Percentiles rank a stretch among this genome's conserved stretches.
Conservation (phyloP, 2,797 vertebrate species). For the Percopsis omiscomaycus region DNA sequence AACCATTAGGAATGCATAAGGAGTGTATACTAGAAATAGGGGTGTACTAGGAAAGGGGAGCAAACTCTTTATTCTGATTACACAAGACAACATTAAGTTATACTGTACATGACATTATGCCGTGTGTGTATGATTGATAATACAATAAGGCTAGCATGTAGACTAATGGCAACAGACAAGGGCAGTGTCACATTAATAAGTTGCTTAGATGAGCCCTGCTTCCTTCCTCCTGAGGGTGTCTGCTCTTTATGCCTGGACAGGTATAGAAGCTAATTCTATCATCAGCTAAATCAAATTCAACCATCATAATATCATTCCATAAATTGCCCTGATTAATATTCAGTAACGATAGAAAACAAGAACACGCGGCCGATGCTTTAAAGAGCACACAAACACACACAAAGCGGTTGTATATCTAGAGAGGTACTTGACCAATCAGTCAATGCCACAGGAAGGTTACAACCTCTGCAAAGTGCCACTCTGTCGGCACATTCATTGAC, state of each 20-base stretch:
- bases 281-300: conserved; percentile 19
- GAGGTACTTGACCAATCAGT: conserved; percentile 12
- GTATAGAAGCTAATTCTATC: conserved; percentile 5
- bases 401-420: background rate
- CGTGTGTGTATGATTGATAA: conserved; percentile 1
- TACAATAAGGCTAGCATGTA: background rate
- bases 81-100: background rate
- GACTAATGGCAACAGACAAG: conserved; percentile 1
- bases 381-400: background rate
- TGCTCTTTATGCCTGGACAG: conserved; percentile 4
- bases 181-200: background rate
- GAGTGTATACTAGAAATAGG: too few species aligned
- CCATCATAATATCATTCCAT: conserved; percentile 2
- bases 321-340: background rate
- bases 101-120: background rate
- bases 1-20: too few species aligned
- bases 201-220: conserved; percentile 1
- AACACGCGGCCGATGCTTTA: background rate
- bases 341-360: too few species aligned
- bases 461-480: conserved; percentile 8
- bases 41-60: too few species aligned
- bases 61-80: too few species aligned
- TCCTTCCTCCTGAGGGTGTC: background rate
- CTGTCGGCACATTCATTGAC: conserved; percentile 18
- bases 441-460: conserved; percentile 19